Conservation (phyloP, 2,888 invertebrate species). For the Sussaba pulchella region DNA sequence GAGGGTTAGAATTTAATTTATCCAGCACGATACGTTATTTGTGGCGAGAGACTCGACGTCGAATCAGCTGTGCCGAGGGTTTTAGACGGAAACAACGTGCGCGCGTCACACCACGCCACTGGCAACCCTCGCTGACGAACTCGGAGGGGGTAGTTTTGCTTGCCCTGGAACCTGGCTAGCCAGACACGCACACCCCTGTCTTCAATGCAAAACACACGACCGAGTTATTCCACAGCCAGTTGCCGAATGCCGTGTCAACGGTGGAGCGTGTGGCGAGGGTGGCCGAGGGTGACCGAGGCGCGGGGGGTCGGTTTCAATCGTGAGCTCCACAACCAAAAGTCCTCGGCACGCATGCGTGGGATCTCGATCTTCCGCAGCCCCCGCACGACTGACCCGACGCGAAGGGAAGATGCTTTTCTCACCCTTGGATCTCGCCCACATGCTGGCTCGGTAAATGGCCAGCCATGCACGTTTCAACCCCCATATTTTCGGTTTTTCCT, state of each 20-base stretch:
- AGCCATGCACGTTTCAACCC: background rate
- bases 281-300: too few relatives aligned
- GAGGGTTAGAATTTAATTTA: too few relatives aligned
- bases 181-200: constrained; percentile 35
- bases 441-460: background rate
- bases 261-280: background rate
- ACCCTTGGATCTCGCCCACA: constrained; percentile 1
- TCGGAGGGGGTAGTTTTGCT: constrained; percentile 33
- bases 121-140: constrained; percentile 21
- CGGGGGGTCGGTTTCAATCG: background rate
- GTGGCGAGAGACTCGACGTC: constrained; percentile 57
- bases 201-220: too few relatives aligned
- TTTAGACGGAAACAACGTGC: constrained; percentile 68
- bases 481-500: background rate
- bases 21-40: too few relatives aligned
- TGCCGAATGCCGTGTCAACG: constrained; percentile 5
- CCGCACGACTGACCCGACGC: constrained; percentile 20
- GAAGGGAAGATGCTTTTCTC: constrained; percentile 34
- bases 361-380: constrained; percentile 41
- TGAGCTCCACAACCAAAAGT: constrained; percentile 44
- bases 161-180: constrained; percentile 35
- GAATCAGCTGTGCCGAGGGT: constrained; percentile 68
- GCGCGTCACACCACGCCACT: constrained; percentile 62
- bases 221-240: constrained; percentile 16
- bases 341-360: constrained; percentile 55